Base-by-base conservation (phyloP, 2,113 vertebrate species). In the Plotosus lineatus region DNA sequence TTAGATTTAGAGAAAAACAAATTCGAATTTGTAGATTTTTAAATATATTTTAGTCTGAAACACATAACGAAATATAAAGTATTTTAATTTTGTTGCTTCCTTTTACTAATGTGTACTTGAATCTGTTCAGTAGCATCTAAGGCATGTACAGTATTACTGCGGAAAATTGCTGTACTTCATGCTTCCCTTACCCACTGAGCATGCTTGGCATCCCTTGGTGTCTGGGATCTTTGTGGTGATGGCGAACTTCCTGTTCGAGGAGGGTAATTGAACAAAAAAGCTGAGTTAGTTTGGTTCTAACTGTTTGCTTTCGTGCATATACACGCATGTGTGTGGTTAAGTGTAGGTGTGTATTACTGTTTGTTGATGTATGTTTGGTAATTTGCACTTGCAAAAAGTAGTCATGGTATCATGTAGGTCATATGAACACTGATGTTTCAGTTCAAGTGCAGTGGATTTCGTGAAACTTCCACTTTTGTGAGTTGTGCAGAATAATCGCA, bases 191-290 rank as follows among this genome's bases (percentile, higher is more conserved):
- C 96, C 95, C 6, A 94, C 94, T 82, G 95, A 92, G 85, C 96
- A 97, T 12, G 90, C 94, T 81, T 89, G 91, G 89, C 96, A 97
- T 83, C 96, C 95, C 85, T 97, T 97, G 71, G 96, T 97, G 84
- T 97, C 95, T 0, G 95, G 95, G 72, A 97, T 94, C 90, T 97
- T 97, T 86, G 75, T 90, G 40, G 94, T 94, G 84, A 94, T 91
- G 3, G 91, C 83, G 82, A 88, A 93, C 87, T 94, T 97, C 89
- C 96, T 97, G 90, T 78, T 38, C 23, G 86, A 63, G 80, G 15
- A 75, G 79, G 73, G 65, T 10, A 36, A 36, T 61, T 4, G 83
- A 36, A 65, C 26, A 77, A 36, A 58, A 6, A 79, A 55, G 6
- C 2, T 2, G 38, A 31, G 44, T 81, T 72, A 56, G 8, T 51